Evolutionary conservation across 2,113 vertebrate genomes (phyloP).

Genomic region (Dipodomys stephensi): DNA sequence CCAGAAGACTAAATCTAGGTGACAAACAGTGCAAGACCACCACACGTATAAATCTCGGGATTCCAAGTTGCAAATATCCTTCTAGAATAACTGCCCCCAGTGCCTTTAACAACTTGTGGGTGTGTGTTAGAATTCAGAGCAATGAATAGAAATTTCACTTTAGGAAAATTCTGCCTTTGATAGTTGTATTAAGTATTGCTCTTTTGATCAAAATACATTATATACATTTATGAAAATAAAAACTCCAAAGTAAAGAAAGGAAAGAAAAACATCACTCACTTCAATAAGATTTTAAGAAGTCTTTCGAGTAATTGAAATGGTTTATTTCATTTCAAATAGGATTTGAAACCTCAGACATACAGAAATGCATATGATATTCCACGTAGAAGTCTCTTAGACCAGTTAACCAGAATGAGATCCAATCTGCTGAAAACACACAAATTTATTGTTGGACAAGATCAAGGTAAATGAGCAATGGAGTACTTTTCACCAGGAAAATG

Average conservation of each 20-base stretch:
- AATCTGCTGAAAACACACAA: slow-evolving; percentile 90
- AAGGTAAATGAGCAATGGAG: slow-evolving; percentile 84
- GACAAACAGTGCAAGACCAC: neutral
- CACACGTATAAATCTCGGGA: neutral
- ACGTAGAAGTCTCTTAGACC: slow-evolving; percentile 88
- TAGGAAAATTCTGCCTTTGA: neutral
- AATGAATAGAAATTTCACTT: neutral
- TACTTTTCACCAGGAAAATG: slow-evolving; percentile 46
- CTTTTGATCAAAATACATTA: neutral
- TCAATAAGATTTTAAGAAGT: slow-evolving; percentile 15
- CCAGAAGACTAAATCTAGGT: neutral
- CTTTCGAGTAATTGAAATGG: slow-evolving; percentile 56
- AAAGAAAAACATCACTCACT: neutral
- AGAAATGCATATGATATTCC: slow-evolving; percentile 92
- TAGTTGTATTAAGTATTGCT: neutral
- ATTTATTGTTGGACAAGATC: slow-evolving; percentile 89
- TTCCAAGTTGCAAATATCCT: neutral
- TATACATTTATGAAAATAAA: too few relatives aligned
- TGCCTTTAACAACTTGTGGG: neutral
- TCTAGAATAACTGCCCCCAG: neutral
- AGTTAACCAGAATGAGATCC: slow-evolving; percentile 91
- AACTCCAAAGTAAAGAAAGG: too few relatives aligned
- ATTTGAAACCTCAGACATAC: slow-evolving; percentile 90
- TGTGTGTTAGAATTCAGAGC: neutral
- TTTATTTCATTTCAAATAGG: slow-evolving; percentile 82